phyloP scores from a whole-genome alignment of 2,113 vertebrate species.

The Ascaphus truei region DNA sequence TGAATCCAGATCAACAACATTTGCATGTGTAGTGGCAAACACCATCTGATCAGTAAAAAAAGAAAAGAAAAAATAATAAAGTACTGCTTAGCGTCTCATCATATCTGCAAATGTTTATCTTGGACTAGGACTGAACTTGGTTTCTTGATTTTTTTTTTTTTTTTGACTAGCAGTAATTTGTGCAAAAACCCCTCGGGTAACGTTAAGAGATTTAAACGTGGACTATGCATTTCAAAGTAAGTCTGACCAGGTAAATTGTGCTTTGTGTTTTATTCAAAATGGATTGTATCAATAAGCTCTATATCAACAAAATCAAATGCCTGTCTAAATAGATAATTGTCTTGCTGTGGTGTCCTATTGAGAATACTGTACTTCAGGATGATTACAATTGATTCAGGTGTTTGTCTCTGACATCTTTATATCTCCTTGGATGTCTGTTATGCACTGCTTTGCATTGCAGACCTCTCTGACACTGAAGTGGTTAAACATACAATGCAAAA shows the following conservation, averaged over 20 bases:
- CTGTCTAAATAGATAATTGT: slow-evolving; percentile 78
- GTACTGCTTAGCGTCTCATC: slow-evolving; percentile 53
- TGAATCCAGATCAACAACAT: slow-evolving; percentile 48
- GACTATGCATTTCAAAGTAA: slow-evolving; percentile 86
- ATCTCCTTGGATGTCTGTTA: slow-evolving; percentile 30
- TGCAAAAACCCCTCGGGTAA: slow-evolving; percentile 55
- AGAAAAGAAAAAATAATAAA: slow-evolving; percentile 34
- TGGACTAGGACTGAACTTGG: slow-evolving; percentile 66
- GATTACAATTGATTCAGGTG: slow-evolving; percentile 84
- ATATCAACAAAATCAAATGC: slow-evolving; percentile 65
- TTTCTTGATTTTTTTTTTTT: slow-evolving; percentile 44
- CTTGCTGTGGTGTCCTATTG: slow-evolving; percentile 78
- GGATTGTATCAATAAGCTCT: slow-evolving; percentile 96
- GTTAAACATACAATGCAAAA: not conserved
- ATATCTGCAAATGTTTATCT: slow-evolving; percentile 63
- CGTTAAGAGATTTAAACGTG: slow-evolving; percentile 64
- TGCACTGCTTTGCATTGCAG: not conserved
- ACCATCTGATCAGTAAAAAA: slow-evolving; percentile 57
- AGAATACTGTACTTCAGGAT: slow-evolving; percentile 80
- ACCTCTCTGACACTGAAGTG: not conserved
- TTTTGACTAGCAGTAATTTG: slow-evolving; percentile 65
- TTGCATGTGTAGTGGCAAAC: slow-evolving; percentile 87
- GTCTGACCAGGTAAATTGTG: slow-evolving; percentile 78
- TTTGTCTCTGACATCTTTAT: slow-evolving; percentile 76
- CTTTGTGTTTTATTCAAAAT: slow-evolving; percentile 81